Conservation (phyloP, 2,113 vertebrate genomes). For the Antigone vipio region DNA sequence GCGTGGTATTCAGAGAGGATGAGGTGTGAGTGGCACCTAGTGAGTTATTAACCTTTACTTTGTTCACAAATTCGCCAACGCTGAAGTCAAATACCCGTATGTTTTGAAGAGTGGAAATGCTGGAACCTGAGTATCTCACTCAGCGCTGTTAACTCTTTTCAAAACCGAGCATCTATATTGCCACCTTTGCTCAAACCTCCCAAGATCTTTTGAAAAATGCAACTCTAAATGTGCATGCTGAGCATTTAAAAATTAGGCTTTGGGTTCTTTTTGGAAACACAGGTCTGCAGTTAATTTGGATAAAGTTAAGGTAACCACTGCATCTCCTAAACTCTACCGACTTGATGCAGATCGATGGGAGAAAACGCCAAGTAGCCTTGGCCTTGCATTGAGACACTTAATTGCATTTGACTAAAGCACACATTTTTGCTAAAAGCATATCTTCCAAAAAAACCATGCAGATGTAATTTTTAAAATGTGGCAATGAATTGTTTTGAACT, state of each 20-base stretch:
- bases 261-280: background rate
- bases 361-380: background rate
- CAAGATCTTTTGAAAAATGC: background rate
- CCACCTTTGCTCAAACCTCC: background rate
- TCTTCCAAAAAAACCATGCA: background rate
- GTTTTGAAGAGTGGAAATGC: background rate
- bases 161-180: background rate
- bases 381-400: background rate
- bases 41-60: background rate
- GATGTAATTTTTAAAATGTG: background rate
- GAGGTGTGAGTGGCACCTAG: background rate
- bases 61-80: background rate
- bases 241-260: background rate
- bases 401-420: background rate
- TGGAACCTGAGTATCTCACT: background rate
- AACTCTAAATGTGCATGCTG: background rate
- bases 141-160: background rate
- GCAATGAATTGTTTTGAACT: background rate
- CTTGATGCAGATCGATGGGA: background rate
- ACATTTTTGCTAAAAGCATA: background rate
- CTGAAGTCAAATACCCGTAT: background rate
- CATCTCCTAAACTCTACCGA: background rate
- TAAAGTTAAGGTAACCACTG: background rate
- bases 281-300: background rate
- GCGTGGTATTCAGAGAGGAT: background rate